Base-by-base conservation (phyloP, 2,113 vertebrate genomes). In the Labrus mixtus region DNA sequence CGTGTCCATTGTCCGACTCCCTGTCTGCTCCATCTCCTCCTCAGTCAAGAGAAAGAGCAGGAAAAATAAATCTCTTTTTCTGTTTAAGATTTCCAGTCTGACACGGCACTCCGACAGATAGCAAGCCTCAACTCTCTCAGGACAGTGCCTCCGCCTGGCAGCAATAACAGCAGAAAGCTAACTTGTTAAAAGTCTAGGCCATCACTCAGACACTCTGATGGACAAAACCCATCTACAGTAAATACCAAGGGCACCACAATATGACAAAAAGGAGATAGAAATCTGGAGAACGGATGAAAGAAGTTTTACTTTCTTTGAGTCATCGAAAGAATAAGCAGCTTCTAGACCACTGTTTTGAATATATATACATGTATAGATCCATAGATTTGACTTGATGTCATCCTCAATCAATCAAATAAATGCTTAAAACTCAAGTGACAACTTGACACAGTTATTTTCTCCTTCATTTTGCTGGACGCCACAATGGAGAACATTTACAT, bases 101-200 rank as follows among this genome's bases (percentile, higher is more conserved):
- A 89, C 69, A 83, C 51, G 73, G 15, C 46, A 6, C 46, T 48
- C 46, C 46, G 17, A 48, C 46, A 48, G 82, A 85, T 79, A 90
- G 78, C 43, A 19, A 45, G 70, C 57, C 62, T 83, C 63, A 77
- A 80, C 81, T 87, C 87, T 89, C 80, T 45, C 76, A 68, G 80
- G 89, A 89, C 82, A 25, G 61, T 7, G 29, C 11, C 0, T 15
- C 75, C 68, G 83, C 46, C 82, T 82, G 79, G 76, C 80, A 85
- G 84, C 84, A 90, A 88, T 88, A 90, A 90, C 81, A 68, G 83
- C 73, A 78, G 81, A 87, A 79, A 89, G 85, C 79, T 69, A 87
- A 92, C 88, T 88, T 85, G 87, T 89, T 92, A 92, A 33, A 91
- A 88, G 69, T 90, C 77, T 69, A 17, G 68, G 55, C 86, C 90